phyloP scores from a whole-genome alignment of 37 sponge, comb jelly and placozoan species.

The Eunapius fragilis region DNA sequence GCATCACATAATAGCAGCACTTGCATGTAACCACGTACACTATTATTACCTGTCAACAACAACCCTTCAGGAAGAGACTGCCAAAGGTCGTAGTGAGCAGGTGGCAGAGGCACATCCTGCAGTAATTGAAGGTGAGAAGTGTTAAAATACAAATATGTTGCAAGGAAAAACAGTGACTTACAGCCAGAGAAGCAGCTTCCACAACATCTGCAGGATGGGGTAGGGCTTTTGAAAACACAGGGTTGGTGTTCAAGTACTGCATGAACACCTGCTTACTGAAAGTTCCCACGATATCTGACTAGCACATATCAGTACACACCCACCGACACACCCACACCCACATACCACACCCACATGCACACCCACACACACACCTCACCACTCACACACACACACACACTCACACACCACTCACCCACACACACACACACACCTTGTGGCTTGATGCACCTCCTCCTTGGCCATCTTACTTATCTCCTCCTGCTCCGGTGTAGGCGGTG shows the following conservation, averaged over 20 bases:
- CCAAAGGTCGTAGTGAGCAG: constrained; percentile 21
- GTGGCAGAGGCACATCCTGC: constrained; percentile 52
- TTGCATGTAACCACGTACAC: too few species aligned
- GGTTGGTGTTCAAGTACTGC: constrained; percentile 8
- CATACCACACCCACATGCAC: background rate
- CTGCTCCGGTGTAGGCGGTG: constrained; percentile 18
- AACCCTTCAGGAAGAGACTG: constrained; percentile 21
- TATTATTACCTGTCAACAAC: background rate
- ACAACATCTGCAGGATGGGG: constrained; percentile 68
- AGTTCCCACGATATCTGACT: too few species aligned
- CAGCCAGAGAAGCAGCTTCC: constrained; percentile 66
- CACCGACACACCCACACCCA: background rate
- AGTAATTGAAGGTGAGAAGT: background rate
- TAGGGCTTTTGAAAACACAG: constrained; percentile 11
- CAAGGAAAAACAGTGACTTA: constrained; percentile 26
- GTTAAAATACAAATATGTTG: background rate
- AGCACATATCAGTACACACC: too few species aligned
- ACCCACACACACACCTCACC: background rate
- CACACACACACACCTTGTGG: constrained; percentile 6
- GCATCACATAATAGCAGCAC: too few species aligned
- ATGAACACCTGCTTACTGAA: constrained; percentile 40
- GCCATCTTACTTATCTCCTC: constrained; percentile 54
- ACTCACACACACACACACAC: background rate
- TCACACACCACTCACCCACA: background rate
- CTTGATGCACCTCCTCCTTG: constrained; percentile 26